phyloP scores from a whole-genome alignment of 2,888 invertebrate genomes.

The Agapetus fuscipes region DNA sequence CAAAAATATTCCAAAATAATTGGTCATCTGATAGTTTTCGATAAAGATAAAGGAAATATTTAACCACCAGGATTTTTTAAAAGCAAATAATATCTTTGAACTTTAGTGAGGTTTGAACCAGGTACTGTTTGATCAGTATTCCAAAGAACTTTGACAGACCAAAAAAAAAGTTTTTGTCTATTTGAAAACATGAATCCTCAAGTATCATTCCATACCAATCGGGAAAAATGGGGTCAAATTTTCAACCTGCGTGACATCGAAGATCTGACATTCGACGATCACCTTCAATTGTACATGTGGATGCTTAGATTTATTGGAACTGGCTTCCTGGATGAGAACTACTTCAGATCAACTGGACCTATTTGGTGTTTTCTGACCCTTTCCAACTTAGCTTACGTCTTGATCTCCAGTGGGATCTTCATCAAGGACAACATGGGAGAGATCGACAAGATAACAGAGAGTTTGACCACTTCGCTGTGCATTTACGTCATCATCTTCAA shows the following conservation, averaged over 20 bases:
- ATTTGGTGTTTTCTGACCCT: background rate
- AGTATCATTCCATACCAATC: background rate
- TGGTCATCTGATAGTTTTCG: no score
- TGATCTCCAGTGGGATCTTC: constrained; percentile 8
- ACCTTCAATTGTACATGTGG: constrained; percentile 3
- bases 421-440: constrained; percentile 8
- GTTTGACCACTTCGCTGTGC: constrained; percentile 6
- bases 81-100: no score
- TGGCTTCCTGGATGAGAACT: constrained; percentile 2
- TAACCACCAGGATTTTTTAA: no score
- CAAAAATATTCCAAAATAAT: no score
- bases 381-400: background rate
- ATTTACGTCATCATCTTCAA: background rate
- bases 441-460: constrained; percentile 8
- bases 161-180: background rate
- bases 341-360: constrained; percentile 1
- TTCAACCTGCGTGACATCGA: constrained; percentile 11
- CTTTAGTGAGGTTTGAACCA: no score
- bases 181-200: background rate
- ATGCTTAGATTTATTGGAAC: constrained; percentile 3
- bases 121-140: no score
- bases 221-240: constrained; percentile 1
- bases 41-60: no score
- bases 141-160: background rate
- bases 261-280: constrained; percentile 11